Evolutionary conservation across 35 echinoderm and acorn worm species (phyloP), one percentile per base, ranked within the genome.

Genomic region (Ophioderma brevispina): DNA sequence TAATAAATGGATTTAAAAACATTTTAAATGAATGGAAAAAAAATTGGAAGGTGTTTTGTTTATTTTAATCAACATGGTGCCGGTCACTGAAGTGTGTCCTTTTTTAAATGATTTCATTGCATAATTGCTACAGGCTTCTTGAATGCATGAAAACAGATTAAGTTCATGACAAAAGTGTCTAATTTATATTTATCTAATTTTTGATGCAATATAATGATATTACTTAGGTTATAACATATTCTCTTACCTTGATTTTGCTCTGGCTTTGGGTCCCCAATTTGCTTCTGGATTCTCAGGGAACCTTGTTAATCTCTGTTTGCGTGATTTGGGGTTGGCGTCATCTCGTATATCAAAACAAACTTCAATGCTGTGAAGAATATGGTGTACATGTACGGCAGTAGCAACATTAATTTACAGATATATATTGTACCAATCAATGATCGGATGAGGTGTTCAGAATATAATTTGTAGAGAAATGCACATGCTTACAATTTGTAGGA

Each of bases 251-350:
- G 90, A 80, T 55, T 84, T 92, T 19, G 97, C 97, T 36, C 85
- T 95, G 2, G 94, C 87, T 70, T 91, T 99, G 40, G 97, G 97
- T 46, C 97, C 97, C 97, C 97, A 99, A 38, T 99, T 90, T 5
- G 90, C 82, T 39, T 92, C 81, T 34, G 97, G 97, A 55, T 99
- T 99, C 42, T 87, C 87, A 43, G 94, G 97, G 40, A 99, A 99
- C 32, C 97, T 76, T 40, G 77, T 83, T 18, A 99, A 40, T 28
- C 88, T 92, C 77, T 86, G 81, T 80, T 93, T 76, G 13, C 88
- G 85, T 30, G 97, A 99, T 75, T 37, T 81, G 0, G 97, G 90
- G 13, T 93, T 93, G 13, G 97, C 97, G 77, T 91, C 90, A 40
- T 79, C 82, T 36, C 87, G 85, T 13, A 81, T 38, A 37, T 93